phyloP scores from a whole-genome alignment of 1,140 invertebrate species.

The Harpegnathos saltator region DNA sequence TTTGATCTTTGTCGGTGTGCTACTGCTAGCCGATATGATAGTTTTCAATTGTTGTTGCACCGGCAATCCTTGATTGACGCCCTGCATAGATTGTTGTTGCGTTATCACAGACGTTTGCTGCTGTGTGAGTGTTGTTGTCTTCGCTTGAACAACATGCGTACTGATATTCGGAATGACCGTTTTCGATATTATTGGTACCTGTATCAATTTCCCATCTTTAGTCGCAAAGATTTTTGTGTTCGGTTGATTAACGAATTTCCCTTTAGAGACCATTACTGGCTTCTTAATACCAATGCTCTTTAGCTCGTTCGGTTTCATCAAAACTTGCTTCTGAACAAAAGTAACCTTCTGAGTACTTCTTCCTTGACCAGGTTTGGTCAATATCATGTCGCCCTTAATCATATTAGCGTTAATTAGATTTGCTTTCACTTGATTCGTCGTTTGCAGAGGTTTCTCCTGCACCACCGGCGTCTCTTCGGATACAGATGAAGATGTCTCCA shows the following conservation, averaged over 20 bases:
- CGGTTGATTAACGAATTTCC: slow-evolving; percentile 74
- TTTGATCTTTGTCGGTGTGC: slow-evolving; percentile 73
- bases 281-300: slow-evolving; percentile 77
- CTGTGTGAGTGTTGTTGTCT: slow-evolving; percentile 35
- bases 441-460: slow-evolving; percentile 79
- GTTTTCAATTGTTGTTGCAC: slow-evolving; percentile 61
- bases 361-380: slow-evolving; percentile 82
- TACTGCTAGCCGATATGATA: neutral
- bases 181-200: slow-evolving; percentile 68
- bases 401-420: slow-evolving; percentile 84
- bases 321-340: slow-evolving; percentile 82
- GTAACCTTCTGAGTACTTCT: slow-evolving; percentile 80
- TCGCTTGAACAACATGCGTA: slow-evolving; percentile 45
- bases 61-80: slow-evolving; percentile 46
- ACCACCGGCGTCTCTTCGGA: slow-evolving; percentile 50
- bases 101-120: neutral
- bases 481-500: slow-evolving; percentile 45
- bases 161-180: slow-evolving; percentile 36
- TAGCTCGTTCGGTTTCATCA: slow-evolving; percentile 80
- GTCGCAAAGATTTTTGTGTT: slow-evolving; percentile 72
- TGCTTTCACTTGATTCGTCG: slow-evolving; percentile 83
- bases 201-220: slow-evolving; percentile 78
- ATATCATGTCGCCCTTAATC: slow-evolving; percentile 84
- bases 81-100: slow-evolving; percentile 60
- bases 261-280: slow-evolving; percentile 76